These are phyloP conservation scores for Neomonachus schauinslandi DNA, from an alignment of 2,113 vertebrate species.

Conservation along the genomic window DNA sequence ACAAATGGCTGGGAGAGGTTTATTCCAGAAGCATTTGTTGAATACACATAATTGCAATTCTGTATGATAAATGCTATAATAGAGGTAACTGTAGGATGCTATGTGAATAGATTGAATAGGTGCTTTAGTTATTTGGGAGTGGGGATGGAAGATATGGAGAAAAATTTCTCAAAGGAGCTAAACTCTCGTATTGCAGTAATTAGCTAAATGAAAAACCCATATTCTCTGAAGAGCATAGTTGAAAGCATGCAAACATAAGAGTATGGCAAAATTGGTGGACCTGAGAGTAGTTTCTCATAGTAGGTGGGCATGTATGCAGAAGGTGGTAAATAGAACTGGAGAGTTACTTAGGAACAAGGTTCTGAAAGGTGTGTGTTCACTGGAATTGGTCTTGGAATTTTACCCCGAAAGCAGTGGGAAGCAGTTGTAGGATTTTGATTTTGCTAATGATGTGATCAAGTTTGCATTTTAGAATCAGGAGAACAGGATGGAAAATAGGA, in stretches of 20 bases:
- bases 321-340: neutral
- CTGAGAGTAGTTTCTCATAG: neutral
- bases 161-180: neutral
- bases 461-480: neutral
- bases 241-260: neutral
- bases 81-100: neutral
- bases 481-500: neutral
- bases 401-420: neutral
- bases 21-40: neutral
- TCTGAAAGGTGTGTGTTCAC: neutral
- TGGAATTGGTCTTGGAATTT: neutral
- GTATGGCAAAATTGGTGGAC: neutral
- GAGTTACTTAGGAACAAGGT: neutral
- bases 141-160: neutral
- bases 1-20: neutral
- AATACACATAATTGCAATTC: neutral
- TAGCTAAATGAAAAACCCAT: neutral
- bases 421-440: neutral
- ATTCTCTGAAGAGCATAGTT: neutral
- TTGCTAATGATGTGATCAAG: neutral
- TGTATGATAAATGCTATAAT: neutral
- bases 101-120: neutral
- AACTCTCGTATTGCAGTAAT: neutral
- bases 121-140: neutral
- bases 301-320: neutral